Conservation (phyloP, 2,888 invertebrate species). For the Biston betularia region DNA sequence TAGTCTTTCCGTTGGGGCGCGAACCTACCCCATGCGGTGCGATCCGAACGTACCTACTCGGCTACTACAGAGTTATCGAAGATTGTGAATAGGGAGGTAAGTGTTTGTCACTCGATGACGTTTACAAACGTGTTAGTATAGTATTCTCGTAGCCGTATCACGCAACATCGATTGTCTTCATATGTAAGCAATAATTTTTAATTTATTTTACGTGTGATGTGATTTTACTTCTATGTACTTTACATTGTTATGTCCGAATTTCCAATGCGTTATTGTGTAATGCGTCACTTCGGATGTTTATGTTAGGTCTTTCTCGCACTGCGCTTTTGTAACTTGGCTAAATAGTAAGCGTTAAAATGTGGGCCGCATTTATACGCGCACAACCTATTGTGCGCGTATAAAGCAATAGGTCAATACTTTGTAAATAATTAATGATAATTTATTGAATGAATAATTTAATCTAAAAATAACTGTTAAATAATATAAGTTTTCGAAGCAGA, state of each 20-base stretch:
- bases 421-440: too few species aligned
- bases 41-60: background rate
- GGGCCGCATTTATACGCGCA: too few species aligned
- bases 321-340: background rate
- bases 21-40: too few species aligned
- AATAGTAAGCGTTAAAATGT: background rate
- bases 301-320: slow-evolving; percentile 1
- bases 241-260: slow-evolving; percentile 21
- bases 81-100: background rate
- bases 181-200: slow-evolving; percentile 53
- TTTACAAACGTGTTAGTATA: slow-evolving; percentile 3
- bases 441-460: too few species aligned
- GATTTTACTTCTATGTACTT: slow-evolving; percentile 28
- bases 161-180: slow-evolving; percentile 38
- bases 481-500: too few species aligned
- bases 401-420: background rate
- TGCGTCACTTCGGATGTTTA: slow-evolving; percentile 5
- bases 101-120: background rate
- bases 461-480: too few species aligned
- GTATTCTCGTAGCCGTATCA: slow-evolving; percentile 13
- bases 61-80: background rate
- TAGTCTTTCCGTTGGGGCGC: too few species aligned
- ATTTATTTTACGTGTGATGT: slow-evolving; percentile 41
- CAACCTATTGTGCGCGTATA: background rate
- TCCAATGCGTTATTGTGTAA: slow-evolving; percentile 19